Evolutionary conservation across 1,140 invertebrate species (phyloP), one percentile per base, ranked within the genome.

Genomic region (Magallana angulata): DNA sequence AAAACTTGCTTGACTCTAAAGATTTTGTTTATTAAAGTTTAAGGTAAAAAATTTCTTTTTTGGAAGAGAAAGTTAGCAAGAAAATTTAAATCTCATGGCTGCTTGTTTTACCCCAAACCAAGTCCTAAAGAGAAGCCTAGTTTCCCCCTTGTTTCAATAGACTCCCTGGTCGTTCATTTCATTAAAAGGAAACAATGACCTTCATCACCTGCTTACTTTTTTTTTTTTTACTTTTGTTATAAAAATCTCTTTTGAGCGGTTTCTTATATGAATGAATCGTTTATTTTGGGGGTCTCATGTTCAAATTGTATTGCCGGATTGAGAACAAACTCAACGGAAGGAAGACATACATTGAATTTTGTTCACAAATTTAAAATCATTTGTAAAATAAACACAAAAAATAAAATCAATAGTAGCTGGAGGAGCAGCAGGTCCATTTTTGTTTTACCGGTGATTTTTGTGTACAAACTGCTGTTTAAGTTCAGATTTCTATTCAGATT

Each of bases 361-460:
- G 57, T 82, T 57, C 48, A 57, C 81, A 82, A 57, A 56, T 82
- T 16, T 82, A 82, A 82, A 82, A 58, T 82, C 81, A 57, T 82
- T 57, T 82, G 36, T 30, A 82, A 58, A 58, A 82, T 57, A 82
- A 82, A 57, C 81, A 82, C 4, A n/a, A 58, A 82, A 82, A 82
- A 36, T 57, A 57, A 58, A 36, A 57, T 57, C 48, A 82, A 82
- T 82, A 57, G 14, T 30, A 24, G 9, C n/a, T n/a, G 8, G 14
- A n/a, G 14, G 68, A 76, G 24, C 68, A 76, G 68, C 18, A 12
- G 68, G 68, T 30, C 68, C 24, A 36, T 76, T 76, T 76, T 76
- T 76, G 68, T 76, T 76, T 76, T 76, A 76, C 68, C 12, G 48
- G 48, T 82, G 56, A 82, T 82, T 57, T 16, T n/a, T 58, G 56